These are phyloP conservation scores for Rhynchomys soricoides DNA, from an alignment of 2,113 vertebrate genomes.

Conservation along the genomic window DNA sequence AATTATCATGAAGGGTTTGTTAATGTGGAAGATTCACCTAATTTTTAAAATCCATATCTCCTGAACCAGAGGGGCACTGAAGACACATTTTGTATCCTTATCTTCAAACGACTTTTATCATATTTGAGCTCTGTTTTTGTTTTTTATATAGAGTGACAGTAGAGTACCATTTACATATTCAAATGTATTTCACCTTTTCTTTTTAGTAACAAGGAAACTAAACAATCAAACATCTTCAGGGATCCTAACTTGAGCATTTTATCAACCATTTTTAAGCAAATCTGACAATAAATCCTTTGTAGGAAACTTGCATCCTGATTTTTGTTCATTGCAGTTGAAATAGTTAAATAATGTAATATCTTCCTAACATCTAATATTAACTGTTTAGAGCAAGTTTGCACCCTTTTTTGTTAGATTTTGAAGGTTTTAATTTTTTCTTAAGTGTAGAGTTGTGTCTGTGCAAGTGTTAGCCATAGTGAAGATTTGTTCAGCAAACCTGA, in stretches of 20 bases:
- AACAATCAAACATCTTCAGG: constrained; percentile 77
- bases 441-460: constrained; percentile 82
- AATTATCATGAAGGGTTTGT: background rate
- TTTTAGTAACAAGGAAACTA: constrained; percentile 84
- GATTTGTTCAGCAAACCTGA: constrained; percentile 86
- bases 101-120: constrained; percentile 70
- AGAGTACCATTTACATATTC: constrained; percentile 77
- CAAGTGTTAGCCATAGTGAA: constrained; percentile 84
- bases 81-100: constrained; percentile 61
- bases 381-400: constrained; percentile 76
- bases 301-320: constrained; percentile 73
- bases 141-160: constrained; percentile 68
- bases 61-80: constrained; percentile 35
- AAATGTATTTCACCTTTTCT: constrained; percentile 61
- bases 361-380: constrained; percentile 79
- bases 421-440: constrained; percentile 74
- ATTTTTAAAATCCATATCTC: constrained; percentile 39
- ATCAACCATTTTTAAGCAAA: constrained; percentile 76
- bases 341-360: constrained; percentile 80
- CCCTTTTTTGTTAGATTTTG: constrained; percentile 84
- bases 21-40: constrained; percentile 26
- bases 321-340: constrained; percentile 81
- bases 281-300: constrained; percentile 77
- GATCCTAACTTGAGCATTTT: constrained; percentile 82
- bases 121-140: constrained; percentile 64